phyloP scores from a whole-genome alignment of 30 jellyfish, hydroid and myxozoan species.

The Haliclystus octoradiatus region DNA sequence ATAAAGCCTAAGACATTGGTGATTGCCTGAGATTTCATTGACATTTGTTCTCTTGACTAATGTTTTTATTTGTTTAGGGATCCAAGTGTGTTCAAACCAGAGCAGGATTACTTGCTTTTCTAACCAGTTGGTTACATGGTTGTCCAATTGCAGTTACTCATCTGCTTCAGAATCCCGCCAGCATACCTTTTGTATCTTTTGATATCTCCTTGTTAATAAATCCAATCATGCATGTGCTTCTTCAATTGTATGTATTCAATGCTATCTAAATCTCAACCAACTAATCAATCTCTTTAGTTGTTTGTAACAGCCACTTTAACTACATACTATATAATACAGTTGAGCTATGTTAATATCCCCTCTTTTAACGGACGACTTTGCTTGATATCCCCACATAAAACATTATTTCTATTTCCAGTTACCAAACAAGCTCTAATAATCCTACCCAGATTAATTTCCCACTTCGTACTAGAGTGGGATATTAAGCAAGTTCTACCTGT shows the following conservation, averaged over 20 bases:
- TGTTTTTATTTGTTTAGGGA: conserved; percentile 34
- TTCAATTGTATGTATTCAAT: background rate
- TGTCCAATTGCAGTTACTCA: conserved; percentile 89
- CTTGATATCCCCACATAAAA: too few species aligned
- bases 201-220: background rate
- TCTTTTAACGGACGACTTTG: too few species aligned
- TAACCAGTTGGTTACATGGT: conserved; percentile 67
- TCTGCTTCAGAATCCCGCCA: conserved; percentile 69
- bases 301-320: too few species aligned
- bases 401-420: too few species aligned
- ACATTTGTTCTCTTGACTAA: background rate
- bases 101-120: conserved; percentile 62
- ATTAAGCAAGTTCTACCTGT: too few species aligned
- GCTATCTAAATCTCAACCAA: too few species aligned
- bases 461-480: too few species aligned
- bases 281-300: too few species aligned
- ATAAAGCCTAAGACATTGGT: background rate
- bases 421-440: too few species aligned
- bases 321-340: too few species aligned
- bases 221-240: background rate
- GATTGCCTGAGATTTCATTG: background rate
- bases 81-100: conserved; percentile 73
- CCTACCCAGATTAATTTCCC: too few species aligned
- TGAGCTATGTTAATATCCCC: too few species aligned
- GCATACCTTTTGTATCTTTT: conserved; percentile 90